Conservation (phyloP, 2,113 vertebrate genomes). For the Climacteris rufus region DNA sequence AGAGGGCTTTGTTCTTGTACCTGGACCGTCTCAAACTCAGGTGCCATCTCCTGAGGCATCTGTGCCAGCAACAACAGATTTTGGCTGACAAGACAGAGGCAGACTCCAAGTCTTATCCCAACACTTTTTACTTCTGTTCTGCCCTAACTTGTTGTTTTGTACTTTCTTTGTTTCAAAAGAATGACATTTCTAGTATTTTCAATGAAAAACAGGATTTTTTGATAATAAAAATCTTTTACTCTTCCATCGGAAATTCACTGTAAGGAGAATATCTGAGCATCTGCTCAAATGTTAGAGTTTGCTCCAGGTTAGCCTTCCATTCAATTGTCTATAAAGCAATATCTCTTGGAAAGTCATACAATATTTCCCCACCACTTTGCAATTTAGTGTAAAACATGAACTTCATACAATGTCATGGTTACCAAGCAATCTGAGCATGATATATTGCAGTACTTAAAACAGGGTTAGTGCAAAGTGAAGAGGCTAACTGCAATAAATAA, state of each 20-base stretch:
- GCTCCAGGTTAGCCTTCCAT: not conserved
- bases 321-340: not conserved
- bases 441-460: not conserved
- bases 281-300: not conserved
- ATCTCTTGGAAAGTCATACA: not conserved
- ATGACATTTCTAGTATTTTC: not conserved
- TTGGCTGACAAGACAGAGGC: not conserved
- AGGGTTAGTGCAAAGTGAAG: not conserved
- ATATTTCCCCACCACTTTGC: not conserved
- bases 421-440: not conserved
- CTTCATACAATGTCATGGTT: not conserved
- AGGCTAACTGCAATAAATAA: not conserved
- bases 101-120: not conserved
- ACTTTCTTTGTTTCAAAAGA: not conserved
- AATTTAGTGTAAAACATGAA: not conserved
- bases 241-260: not conserved
- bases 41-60: not conserved
- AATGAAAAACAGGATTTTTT: not conserved
- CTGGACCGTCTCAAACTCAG: not conserved
- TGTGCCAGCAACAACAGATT: not conserved
- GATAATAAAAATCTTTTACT: not conserved
- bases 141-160: not conserved
- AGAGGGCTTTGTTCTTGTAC: not conserved
- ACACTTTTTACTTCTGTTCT: not conserved
- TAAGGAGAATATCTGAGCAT: not conserved